Percentiles rank a stretch among this genome's conserved stretches.
Evolutionary conservation across 2,888 invertebrate genomes (phyloP).

Genomic region (Pedicia rivosa): DNA sequence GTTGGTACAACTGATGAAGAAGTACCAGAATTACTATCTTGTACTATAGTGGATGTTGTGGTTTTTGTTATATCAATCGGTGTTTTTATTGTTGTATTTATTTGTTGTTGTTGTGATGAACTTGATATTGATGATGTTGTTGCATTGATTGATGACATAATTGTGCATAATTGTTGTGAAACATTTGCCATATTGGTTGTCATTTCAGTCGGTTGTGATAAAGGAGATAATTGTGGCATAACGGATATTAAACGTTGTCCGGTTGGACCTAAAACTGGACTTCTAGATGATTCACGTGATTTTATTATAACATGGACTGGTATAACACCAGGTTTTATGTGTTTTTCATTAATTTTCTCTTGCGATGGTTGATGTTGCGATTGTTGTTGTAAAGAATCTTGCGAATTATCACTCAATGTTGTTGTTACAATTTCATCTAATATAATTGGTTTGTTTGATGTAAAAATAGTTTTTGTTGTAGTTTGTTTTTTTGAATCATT

Average conservation of each 20-base stretch:
- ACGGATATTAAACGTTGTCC: slow-evolving; percentile 33
- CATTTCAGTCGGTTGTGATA: slow-evolving; percentile 54
- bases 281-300: slow-evolving; percentile 16
- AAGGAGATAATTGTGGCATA: slow-evolving; percentile 50
- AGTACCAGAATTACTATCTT: slow-evolving; percentile 34
- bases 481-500: not conserved
- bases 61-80: not conserved
- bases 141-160: slow-evolving; percentile 40
- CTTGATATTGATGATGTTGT: slow-evolving; percentile 13
- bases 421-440: slow-evolving; percentile 5
- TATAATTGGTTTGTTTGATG: not conserved
- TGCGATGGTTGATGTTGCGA: no score
- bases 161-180: slow-evolving; percentile 47
- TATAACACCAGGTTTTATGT: slow-evolving; percentile 9
- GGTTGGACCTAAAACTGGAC: slow-evolving; percentile 16
- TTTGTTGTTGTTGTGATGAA: no score
- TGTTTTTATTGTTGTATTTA: not conserved
- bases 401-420: slow-evolving; percentile 11
- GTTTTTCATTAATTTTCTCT: not conserved
- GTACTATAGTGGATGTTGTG: not conserved
- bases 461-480: no score
- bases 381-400: slow-evolving; percentile 10
- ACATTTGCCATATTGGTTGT: slow-evolving; percentile 56
- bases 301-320: slow-evolving; percentile 18
- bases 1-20: slow-evolving; percentile 22